These are phyloP conservation scores for Strix occidentalis DNA, from an alignment of 2,797 vertebrate genomes.

Conservation along the genomic window DNA sequence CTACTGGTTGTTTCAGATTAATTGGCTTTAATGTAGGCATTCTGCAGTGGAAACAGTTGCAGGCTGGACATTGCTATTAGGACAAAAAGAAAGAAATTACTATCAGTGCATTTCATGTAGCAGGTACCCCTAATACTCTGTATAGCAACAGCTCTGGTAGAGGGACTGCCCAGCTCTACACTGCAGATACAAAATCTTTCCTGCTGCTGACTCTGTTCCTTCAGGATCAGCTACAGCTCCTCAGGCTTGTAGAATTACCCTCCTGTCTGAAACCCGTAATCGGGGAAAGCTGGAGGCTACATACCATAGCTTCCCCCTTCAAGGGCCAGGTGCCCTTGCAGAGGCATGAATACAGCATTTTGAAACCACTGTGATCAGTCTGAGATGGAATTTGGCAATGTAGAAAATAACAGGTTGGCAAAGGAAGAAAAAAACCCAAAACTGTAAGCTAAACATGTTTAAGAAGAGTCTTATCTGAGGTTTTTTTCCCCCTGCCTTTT, in stretches of 20 bases:
- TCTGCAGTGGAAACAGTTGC: neutral
- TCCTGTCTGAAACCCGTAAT: neutral
- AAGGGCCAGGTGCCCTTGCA: neutral
- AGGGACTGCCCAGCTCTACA: neutral
- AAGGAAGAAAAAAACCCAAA: neutral
- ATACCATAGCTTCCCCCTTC: neutral
- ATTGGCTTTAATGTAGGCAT: neutral
- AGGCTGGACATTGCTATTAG: neutral
- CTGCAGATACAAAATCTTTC: neutral
- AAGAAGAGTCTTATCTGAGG: neutral
- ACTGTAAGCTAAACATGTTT: neutral
- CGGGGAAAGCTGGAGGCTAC: neutral
- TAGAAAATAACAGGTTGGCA: neutral
- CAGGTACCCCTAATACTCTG: neutral
- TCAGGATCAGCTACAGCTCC: neutral
- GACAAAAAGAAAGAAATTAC: neutral
- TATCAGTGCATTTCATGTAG: neutral
- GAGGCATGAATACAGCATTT: neutral
- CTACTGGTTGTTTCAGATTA: neutral
- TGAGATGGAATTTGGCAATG: neutral
- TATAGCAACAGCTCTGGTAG: neutral
- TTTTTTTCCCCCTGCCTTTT: neutral
- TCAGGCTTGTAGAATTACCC: neutral
- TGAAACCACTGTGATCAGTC: neutral
- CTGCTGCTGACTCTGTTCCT: neutral